These are phyloP conservation scores for Eupithecia subfuscata DNA, from an alignment of 2,888 invertebrate species.

Conservation along the genomic window DNA sequence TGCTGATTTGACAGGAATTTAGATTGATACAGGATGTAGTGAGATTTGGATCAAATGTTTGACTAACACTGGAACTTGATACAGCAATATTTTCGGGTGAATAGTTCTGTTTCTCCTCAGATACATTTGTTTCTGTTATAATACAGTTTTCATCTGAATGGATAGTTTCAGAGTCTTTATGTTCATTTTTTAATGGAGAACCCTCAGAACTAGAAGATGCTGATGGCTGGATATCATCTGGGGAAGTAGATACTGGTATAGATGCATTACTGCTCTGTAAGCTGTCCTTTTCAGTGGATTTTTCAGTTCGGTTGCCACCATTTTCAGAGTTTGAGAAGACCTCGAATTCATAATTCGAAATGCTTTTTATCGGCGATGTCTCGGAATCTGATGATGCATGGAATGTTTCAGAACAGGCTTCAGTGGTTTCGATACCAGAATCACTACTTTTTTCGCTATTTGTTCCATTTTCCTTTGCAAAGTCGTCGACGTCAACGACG, in stretches of 20 bases:
- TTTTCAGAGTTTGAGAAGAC: constrained; percentile 5
- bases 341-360: constrained; percentile 39
- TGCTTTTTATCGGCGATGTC: constrained; percentile 51
- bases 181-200: constrained; percentile 42
- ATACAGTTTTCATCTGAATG: constrained; percentile 24
- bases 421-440: constrained; percentile 63
- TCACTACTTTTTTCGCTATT: constrained; percentile 58
- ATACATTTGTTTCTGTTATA: constrained; percentile 13
- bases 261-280: constrained; percentile 47
- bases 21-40: constrained; percentile 13
- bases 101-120: constrained; percentile 14
- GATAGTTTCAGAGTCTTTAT: constrained; percentile 35
- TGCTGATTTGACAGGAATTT: constrained; percentile 48
- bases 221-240: constrained; percentile 47
- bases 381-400: constrained; percentile 56
- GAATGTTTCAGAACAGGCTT: constrained; percentile 53
- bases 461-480: constrained; percentile 60
- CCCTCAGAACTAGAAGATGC: constrained; percentile 47
- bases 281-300: constrained; percentile 13
- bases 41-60: neutral
- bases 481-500: constrained; percentile 64
- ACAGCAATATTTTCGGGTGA: neutral
- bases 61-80: constrained; percentile 15
- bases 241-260: constrained; percentile 51
- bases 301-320: constrained; percentile 13